Conservation (phyloP, 2,888 invertebrate genomes). For the Nebria brevicollis region DNA sequence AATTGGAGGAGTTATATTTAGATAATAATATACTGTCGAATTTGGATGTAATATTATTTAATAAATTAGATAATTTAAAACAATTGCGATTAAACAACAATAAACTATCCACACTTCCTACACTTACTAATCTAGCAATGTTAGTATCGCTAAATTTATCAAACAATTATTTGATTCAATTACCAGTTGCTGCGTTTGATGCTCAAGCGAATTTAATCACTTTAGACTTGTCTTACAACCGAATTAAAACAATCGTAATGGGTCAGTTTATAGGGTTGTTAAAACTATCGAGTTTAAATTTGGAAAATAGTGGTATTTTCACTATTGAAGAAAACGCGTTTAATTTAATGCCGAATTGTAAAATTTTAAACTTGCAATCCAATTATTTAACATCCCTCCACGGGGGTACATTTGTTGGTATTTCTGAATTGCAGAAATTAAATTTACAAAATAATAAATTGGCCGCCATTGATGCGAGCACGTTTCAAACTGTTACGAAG, state of each 20-base stretch:
- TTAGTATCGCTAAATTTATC: conserved; percentile 30
- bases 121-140: conserved; percentile 2
- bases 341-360: conserved; percentile 25
- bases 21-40: conserved; percentile 21
- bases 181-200: conserved; percentile 21
- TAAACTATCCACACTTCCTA: no score
- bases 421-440: conserved; percentile 70
- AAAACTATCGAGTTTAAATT: conserved; percentile 30
- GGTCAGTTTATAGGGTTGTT: conserved; percentile 15
- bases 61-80: not conserved
- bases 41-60: not conserved
- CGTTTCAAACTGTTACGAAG: conserved; percentile 71
- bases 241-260: conserved; percentile 20
- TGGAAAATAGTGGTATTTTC: conserved; percentile 30
- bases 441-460: conserved; percentile 77
- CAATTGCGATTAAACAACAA: no score
- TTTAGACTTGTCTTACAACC: conserved; percentile 36
- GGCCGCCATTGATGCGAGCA: conserved; percentile 68
- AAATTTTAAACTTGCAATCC: conserved; percentile 20
- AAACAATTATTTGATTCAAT: conserved; percentile 19
- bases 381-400: conserved; percentile 15
- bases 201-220: conserved; percentile 19
- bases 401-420: conserved; percentile 22
- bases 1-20: conserved; percentile 23
- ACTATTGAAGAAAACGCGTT: conserved; percentile 28